Evolutionary conservation across 2,888 invertebrate genomes (phyloP), one percentile per base, ranked within the genome.

Genomic region (Tenthredo scrophulariae): DNA sequence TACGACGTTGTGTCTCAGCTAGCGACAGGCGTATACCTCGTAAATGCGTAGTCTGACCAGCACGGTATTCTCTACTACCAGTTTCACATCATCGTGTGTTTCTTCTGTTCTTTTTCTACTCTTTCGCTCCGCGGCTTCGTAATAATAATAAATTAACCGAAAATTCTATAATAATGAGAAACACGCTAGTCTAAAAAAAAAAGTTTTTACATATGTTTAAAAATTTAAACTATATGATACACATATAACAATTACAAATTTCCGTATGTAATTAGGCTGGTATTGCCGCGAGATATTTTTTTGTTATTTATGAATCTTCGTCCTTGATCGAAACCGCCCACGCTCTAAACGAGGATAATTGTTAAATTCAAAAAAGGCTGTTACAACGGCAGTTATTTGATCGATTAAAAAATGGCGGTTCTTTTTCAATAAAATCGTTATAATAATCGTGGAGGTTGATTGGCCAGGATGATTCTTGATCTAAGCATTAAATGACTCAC

Each of bases 311-410:
- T 29, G 43, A 75, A 75, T 43, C 54, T n/a, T 54, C 22, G 75
- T 75, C 75, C 75, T 75, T 29, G 75, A 75, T 75, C n/a, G 22
- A 46, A 26, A 26, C 26, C 75, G 46, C 75, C 75, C 29, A 75
- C 75, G 46, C 46, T 75, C 26, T 75, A 33, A 9, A 1, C 70
- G 6, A 70, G 18, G 37, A 70, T 26, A 46, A 75, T 75, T 46
- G 75, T 75, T 10, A 7, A 29, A 75, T 40, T 46, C 7, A 54
- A n/a, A 54, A 54, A 15, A 46, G 46, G 46, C 40, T 3, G 22
- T 65, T 22, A 29, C 0, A 65, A 22, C 5, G 33, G 33, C 33
- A 4, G 33, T 33, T 4, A 40, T 40, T 40, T 40, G 5, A 40
- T 40, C 40, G 9, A 40, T 40, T 40, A 40, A 40, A 40, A 40